These are phyloP conservation scores for Andrena marginata DNA, from an alignment of 2,888 invertebrate genomes.

Conservation along the genomic window DNA sequence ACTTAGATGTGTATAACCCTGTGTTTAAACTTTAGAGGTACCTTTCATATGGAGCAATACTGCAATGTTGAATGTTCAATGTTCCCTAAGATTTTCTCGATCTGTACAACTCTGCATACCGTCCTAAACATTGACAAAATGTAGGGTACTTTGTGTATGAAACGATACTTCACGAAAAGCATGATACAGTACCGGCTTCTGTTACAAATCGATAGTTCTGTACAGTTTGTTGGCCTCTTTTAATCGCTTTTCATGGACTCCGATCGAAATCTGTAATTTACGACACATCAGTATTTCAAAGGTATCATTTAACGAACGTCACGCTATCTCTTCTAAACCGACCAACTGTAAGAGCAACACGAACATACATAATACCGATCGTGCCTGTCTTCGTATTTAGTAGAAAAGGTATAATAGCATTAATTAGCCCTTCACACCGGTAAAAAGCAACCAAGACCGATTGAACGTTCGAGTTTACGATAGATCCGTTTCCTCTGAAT, in stretches of 20 bases:
- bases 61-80: constrained; percentile 34
- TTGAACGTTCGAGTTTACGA: not conserved
- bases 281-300: not conserved
- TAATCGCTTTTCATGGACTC: constrained; percentile 23
- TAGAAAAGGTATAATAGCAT: not conserved
- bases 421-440: not conserved
- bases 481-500: constrained; percentile 19
- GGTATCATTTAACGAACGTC: constrained; percentile 10
- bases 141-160: constrained; percentile 18
- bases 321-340: not conserved
- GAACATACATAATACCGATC: constrained; percentile 26
- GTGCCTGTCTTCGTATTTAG: not conserved
- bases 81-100: constrained; percentile 23
- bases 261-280: not conserved
- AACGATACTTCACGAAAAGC: constrained; percentile 27
- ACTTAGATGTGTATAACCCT: constrained; percentile 16
- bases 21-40: constrained; percentile 14
- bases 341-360: not conserved
- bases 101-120: constrained; percentile 22
- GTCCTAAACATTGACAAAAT: not conserved
- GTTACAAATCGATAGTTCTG: constrained; percentile 19
- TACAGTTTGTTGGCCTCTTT: constrained; percentile 21
- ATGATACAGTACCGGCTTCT: constrained; percentile 43
- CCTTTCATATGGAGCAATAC: constrained; percentile 12
- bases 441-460: not conserved